phyloP scores from a whole-genome alignment of 1,140 invertebrate species.

The Eupristina koningsbergeri region DNA sequence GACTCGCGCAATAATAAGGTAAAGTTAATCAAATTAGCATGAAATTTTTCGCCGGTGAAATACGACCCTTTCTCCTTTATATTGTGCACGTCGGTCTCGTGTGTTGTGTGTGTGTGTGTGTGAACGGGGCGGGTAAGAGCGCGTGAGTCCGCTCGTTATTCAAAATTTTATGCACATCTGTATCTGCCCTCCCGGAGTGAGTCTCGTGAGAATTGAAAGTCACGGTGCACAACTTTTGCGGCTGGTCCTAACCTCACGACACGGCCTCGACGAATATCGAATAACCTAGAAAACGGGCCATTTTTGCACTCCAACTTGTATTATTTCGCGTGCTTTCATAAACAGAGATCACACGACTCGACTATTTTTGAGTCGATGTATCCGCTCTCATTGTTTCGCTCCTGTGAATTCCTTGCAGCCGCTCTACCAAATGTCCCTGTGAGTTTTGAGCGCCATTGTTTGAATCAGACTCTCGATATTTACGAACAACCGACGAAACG shows the following conservation, averaged over 20 bases:
- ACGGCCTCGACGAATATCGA: conserved; percentile 36
- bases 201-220: conserved; percentile 42
- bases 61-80: neutral
- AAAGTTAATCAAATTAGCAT: conserved; percentile 24
- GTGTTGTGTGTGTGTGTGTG: no score
- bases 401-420: neutral
- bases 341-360: conserved; percentile 8
- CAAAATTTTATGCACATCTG: conserved; percentile 47
- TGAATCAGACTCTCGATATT: no score
- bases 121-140: neutral
- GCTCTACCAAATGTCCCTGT: neutral
- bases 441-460: neutral
- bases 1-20: neutral
- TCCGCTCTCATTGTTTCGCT: neutral
- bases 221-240: conserved; percentile 30
- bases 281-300: conserved; percentile 18
- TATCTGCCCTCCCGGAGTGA: neutral
- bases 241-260: neutral
- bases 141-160: conserved; percentile 37
- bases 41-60: conserved; percentile 6
- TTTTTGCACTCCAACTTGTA: neutral
- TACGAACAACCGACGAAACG: no score
- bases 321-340: neutral
- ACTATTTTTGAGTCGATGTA: neutral
- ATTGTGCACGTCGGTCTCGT: no score